phyloP scores from a whole-genome alignment of 2,888 invertebrate species.

The Herminia tarsipennalis region DNA sequence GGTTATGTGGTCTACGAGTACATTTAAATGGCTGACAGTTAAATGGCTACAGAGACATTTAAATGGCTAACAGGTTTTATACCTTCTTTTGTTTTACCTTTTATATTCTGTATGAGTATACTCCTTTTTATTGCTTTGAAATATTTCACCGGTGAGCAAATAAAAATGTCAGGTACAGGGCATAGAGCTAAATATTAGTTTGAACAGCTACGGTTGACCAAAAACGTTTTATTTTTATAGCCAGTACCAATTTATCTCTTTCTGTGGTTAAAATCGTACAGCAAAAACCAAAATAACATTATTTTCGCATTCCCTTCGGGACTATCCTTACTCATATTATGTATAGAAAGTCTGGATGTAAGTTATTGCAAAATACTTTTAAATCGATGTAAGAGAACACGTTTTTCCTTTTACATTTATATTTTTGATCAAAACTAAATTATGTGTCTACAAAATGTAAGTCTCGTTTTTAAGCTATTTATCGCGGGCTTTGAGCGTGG shows the following conservation, averaged over 20 bases:
- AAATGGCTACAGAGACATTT: too few species aligned
- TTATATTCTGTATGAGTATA: conserved; percentile 1
- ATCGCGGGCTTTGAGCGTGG: too few species aligned
- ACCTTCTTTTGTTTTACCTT: conserved; percentile 5
- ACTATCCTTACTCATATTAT: background rate
- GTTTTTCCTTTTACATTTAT: background rate
- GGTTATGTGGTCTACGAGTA: too few species aligned
- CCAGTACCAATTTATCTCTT: conserved; percentile 3
- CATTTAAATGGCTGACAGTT: too few species aligned
- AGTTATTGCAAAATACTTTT: background rate
- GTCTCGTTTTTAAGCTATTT: too few species aligned
- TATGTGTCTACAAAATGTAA: too few species aligned
- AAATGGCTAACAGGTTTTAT: too few species aligned
- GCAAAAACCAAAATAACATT: conserved; percentile 1
- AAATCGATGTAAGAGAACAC: background rate
- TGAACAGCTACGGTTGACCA: conserved; percentile 10
- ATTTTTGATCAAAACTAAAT: background rate
- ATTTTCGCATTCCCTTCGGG: background rate
- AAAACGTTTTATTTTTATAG: conserved; percentile 11
- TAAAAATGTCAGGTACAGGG: conserved; percentile 9
- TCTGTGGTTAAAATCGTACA: background rate
- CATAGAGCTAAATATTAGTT: conserved; percentile 12
- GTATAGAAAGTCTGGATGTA: background rate
- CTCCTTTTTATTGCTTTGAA: conserved; percentile 4
- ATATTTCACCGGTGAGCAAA: conserved; percentile 4